Base-by-base conservation (phyloP, 2,888 invertebrate species). In the Melieria crassipennis region DNA sequence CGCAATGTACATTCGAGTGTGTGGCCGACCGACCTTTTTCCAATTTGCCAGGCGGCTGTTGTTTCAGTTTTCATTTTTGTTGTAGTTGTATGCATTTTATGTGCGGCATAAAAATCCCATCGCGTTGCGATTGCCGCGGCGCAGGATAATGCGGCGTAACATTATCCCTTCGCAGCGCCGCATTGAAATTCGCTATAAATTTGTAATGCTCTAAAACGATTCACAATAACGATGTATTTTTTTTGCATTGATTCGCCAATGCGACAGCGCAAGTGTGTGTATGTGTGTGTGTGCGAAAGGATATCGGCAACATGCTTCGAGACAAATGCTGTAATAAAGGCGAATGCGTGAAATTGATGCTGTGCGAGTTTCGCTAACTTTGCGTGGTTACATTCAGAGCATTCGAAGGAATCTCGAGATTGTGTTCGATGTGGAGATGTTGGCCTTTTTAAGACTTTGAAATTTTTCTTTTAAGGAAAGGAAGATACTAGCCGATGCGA, bases 131-230 rank as follows among this genome's bases (percentile, higher is more conserved):
- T 60, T 3, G 11, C 4, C 11, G 43, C 42, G 11, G 45, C 46
- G 13, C 13, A 10, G 9, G 50, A 48, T 67, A 67, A 67, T 67
- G 61, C 61, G 52, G 67, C 67, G 67, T 61, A 67, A 67, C 67
- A 67, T 67, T 67, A 67, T 67, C 67, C 61, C 61, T 67, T 50
- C 52, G 67, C 69, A 63, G 30, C 30, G 58, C 42, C 30, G 58
- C 58, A 10, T 16, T 50, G 52, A 69, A 69, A 62, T 64, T 70
- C 56, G 74, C 75, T 69, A 77, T 75, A 75, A 75, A 77, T 77
- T 77, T 71, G 76, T 71, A 50, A 73, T 65, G 75, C 73, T 75
- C 66, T 67, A 67, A 73, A 71, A 74, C 72, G 72, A 75, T 73
- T 70, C 69, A 71, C 70, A 69, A 70, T 63, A 69, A 69, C 57